Percentiles rank a stretch among this genome's conserved stretches.
phyloP scores from a whole-genome alignment of 2,113 vertebrate species.

The Colius striatus region DNA sequence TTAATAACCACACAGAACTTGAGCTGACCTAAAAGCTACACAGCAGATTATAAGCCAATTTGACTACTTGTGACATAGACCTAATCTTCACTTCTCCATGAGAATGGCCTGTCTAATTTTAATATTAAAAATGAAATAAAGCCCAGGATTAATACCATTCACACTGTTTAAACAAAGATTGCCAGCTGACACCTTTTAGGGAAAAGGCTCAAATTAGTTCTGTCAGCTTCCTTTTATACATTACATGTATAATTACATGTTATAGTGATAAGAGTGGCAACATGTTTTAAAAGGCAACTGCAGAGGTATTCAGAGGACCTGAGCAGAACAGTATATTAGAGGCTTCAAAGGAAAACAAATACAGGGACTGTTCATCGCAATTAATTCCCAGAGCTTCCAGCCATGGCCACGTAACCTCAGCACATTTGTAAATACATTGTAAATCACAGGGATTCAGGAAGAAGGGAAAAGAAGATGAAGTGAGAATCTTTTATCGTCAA shows the following conservation, averaged over 20 bases:
- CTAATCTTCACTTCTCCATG: neutral
- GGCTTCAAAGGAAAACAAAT: neutral
- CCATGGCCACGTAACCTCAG: neutral
- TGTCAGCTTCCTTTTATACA: neutral
- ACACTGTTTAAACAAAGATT: neutral
- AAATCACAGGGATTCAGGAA: neutral
- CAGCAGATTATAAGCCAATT: neutral
- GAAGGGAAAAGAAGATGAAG: neutral
- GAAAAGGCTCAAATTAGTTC: neutral
- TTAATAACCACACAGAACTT: neutral
- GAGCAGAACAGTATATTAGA: neutral
- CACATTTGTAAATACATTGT: neutral
- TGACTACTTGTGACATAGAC: neutral
- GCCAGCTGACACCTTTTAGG: neutral
- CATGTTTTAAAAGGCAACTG: neutral
- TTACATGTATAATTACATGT: neutral
- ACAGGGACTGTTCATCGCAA: neutral
- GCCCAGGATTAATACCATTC: neutral
- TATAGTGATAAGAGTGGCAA: rapidly evolving
- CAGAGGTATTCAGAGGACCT: neutral
- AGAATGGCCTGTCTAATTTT: neutral
- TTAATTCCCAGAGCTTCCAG: neutral
- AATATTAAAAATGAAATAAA: neutral
- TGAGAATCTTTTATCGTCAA: neutral
- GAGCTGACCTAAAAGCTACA: neutral